These are phyloP conservation scores for Ectemnius lituratus DNA, from an alignment of 2,888 invertebrate species.

Conservation along the genomic window DNA sequence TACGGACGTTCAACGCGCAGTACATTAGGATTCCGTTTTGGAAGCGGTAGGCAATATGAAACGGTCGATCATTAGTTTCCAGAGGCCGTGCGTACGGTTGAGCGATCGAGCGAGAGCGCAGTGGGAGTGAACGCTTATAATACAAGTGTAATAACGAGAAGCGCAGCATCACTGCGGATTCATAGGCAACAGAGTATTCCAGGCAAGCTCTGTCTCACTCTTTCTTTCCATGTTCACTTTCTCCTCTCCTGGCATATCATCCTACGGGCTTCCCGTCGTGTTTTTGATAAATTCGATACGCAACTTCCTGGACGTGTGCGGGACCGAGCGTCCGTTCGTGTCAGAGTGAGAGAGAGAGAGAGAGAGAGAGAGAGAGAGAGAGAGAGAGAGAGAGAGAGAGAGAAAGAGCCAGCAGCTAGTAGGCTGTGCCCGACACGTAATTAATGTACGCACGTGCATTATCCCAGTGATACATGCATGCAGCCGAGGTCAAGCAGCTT, in stretches of 20 bases:
- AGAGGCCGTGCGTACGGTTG: conserved; percentile 4
- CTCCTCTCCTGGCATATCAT: conserved; percentile 56
- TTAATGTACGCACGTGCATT: conserved; percentile 59
- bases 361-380: too few relatives aligned
- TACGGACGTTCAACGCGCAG: background rate
- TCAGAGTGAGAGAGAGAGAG: too few relatives aligned
- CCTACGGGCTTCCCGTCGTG: conserved; percentile 69
- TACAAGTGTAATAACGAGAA: conserved; percentile 34
- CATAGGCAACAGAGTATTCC: too few relatives aligned
- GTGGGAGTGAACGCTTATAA: background rate
- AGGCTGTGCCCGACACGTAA: conserved; percentile 43
- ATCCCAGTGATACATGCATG: conserved; percentile 40
- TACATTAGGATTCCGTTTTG: background rate
- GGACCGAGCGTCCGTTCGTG: conserved; percentile 25
- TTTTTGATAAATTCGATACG: conserved; percentile 73
- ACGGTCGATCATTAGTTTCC: background rate
- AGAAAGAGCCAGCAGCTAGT: too few relatives aligned
- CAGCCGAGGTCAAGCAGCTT: conserved; percentile 34
- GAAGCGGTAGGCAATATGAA: background rate
- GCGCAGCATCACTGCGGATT: conserved; percentile 26
- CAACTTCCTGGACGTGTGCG: conserved; percentile 64
- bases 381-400: too few relatives aligned
- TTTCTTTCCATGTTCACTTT: conserved; percentile 39
- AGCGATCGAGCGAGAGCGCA: conserved; percentile 22
- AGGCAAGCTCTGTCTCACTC: too few relatives aligned